Conservation (phyloP, 2,113 vertebrate genomes). For the Arvicanthis niloticus region DNA sequence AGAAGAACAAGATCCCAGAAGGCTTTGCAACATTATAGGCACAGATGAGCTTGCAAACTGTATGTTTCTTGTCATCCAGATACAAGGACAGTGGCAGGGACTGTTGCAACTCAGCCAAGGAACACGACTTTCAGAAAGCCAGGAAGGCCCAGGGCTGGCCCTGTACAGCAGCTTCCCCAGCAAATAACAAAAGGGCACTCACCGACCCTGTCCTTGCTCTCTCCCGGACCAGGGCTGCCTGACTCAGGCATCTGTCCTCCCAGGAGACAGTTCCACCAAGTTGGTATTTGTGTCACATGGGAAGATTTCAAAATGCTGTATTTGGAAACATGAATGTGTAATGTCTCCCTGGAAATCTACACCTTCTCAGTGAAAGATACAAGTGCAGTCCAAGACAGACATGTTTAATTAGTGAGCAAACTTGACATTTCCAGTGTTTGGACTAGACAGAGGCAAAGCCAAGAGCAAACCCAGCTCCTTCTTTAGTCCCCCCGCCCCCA, state of each 20-base stretch:
- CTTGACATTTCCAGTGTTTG: constrained; percentile 89
- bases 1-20: background rate
- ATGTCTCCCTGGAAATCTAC: constrained; percentile 86
- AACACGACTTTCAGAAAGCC: background rate
- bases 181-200: background rate
- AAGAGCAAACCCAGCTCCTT: constrained; percentile 79
- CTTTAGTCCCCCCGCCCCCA: constrained; percentile 64
- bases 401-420: constrained; percentile 89
- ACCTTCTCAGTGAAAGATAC: constrained; percentile 84
- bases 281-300: constrained; percentile 82
- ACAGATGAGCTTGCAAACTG: background rate
- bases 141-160: background rate
- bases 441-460: constrained; percentile 83
- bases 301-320: constrained; percentile 78
- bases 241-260: constrained; percentile 71
- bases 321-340: constrained; percentile 86
- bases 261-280: constrained; percentile 75
- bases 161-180: background rate
- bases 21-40: constrained; percentile 16
- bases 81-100: background rate
- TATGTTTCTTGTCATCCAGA: background rate
- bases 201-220: background rate
- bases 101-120: background rate
- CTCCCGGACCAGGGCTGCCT: background rate
- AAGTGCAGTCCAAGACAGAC: constrained; percentile 84